Evolutionary conservation across 2,888 invertebrate species (phyloP).

Genomic region (Macrostomum cliftonense): DNA sequence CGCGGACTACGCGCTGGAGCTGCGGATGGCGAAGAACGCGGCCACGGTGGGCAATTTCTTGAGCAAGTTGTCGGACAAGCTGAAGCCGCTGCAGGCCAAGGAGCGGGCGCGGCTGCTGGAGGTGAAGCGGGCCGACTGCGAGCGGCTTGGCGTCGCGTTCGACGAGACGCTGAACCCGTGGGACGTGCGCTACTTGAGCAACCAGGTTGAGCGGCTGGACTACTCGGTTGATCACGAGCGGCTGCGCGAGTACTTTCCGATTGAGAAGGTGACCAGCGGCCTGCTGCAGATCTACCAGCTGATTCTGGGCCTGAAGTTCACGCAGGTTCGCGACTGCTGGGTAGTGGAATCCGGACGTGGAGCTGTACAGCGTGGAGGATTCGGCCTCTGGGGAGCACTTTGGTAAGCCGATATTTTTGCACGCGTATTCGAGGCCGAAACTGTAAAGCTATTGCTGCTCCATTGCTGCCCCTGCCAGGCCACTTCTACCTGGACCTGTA

Average conservation of each 20-base stretch:
- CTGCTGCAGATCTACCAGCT: slow-evolving; percentile 41
- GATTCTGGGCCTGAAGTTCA: slow-evolving; percentile 37
- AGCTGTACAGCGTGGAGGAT: slow-evolving; percentile 39
- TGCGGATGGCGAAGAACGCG: slow-evolving; percentile 40
- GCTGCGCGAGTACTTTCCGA: slow-evolving; percentile 40
- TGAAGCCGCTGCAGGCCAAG: slow-evolving; percentile 34
- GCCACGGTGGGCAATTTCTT: slow-evolving; percentile 37
- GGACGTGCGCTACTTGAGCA: slow-evolving; percentile 40
- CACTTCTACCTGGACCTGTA: slow-evolving; percentile 41
- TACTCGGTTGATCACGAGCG: slow-evolving; percentile 40
- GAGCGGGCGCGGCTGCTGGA: slow-evolving; percentile 35
- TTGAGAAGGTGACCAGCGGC: slow-evolving; percentile 39
- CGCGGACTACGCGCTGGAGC: slow-evolving; percentile 38
- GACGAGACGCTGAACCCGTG: slow-evolving; percentile 38
- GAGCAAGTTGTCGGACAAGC: slow-evolving; percentile 30
- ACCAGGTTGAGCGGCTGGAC: slow-evolving; percentile 37
- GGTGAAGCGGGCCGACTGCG: slow-evolving; percentile 40
- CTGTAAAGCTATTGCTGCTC: too few species aligned
- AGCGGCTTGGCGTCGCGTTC: slow-evolving; percentile 32
- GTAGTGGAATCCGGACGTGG: slow-evolving; percentile 40
- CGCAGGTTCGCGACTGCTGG: slow-evolving; percentile 28
- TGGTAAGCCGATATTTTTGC: too few species aligned
- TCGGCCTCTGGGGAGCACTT: slow-evolving; percentile 23
- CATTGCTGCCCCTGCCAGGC: too few species aligned
- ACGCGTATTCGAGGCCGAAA: too few species aligned